These are phyloP conservation scores for Drosophila kanapiae DNA, from an alignment of 1,140 invertebrate genomes.

Conservation along the genomic window DNA sequence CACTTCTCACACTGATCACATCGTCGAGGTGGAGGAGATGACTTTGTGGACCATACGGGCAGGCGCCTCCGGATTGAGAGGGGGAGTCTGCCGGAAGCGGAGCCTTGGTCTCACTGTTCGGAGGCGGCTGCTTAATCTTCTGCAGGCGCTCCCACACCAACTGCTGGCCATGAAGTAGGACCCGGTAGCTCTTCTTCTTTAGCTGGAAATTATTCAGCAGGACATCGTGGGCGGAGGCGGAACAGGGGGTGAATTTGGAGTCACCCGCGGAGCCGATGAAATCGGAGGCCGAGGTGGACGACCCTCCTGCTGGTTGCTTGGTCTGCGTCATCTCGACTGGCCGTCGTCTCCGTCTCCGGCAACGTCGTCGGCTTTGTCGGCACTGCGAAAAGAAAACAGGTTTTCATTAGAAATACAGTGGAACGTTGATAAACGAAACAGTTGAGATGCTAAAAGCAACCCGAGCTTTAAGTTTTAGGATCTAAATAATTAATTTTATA, in stretches of 20 bases:
- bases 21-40: slow-evolving; percentile 73
- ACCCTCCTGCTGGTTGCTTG: slow-evolving; percentile 49
- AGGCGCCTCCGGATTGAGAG: slow-evolving; percentile 47
- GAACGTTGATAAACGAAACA: neutral
- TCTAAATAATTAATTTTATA: too few relatives aligned
- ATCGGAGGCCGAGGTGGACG: slow-evolving; percentile 30
- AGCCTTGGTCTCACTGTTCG: slow-evolving; percentile 84
- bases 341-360: slow-evolving; percentile 58
- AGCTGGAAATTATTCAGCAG: slow-evolving; percentile 88
- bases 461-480: neutral
- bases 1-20: slow-evolving; percentile 65
- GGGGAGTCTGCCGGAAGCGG: slow-evolving; percentile 42
- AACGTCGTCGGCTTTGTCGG: slow-evolving; percentile 55
- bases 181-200: slow-evolving; percentile 88
- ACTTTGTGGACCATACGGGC: slow-evolving; percentile 61
- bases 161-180: slow-evolving; percentile 88
- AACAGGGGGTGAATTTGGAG: slow-evolving; percentile 13
- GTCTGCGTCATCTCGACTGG: slow-evolving; percentile 57
- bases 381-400: slow-evolving; percentile 61
- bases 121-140: slow-evolving; percentile 68
- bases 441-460: too few relatives aligned
- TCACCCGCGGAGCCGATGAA: slow-evolving; percentile 12
- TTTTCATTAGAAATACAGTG: slow-evolving; percentile 63
- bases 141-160: slow-evolving; percentile 87
- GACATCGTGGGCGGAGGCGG: slow-evolving; percentile 69